Percentiles rank a stretch among this genome's conserved stretches.
Evolutionary conservation across 2,113 vertebrate species (phyloP).

Genomic region (Fukomys damarensis): DNA sequence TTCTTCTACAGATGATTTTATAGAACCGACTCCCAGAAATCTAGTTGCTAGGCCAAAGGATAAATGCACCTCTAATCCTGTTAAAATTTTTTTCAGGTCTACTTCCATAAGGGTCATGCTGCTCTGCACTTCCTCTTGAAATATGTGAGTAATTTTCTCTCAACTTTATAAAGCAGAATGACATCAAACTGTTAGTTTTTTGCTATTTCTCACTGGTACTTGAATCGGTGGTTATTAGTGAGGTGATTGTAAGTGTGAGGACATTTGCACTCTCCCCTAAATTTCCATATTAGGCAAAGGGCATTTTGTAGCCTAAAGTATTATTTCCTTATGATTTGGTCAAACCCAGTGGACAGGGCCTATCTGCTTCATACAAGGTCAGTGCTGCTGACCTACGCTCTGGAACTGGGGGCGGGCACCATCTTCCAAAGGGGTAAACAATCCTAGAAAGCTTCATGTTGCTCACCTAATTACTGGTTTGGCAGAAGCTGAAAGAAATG

Average conservation of each 20-base stretch:
- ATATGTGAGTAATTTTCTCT: background rate
- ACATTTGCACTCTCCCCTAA: background rate
- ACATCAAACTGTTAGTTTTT: background rate
- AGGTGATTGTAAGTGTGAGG: background rate
- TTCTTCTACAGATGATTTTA: slow-evolving; percentile 31
- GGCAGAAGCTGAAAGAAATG: background rate
- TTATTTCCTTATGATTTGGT: background rate
- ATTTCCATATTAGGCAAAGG: background rate
- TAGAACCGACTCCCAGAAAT: slow-evolving; percentile 33
- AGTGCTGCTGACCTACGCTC: background rate
- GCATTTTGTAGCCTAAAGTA: background rate
- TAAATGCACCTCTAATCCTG: slow-evolving; percentile 28
- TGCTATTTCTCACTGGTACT: background rate
- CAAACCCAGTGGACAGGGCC: background rate
- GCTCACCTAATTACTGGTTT: background rate
- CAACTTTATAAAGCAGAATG: background rate
- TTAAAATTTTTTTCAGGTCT: slow-evolving; percentile 33
- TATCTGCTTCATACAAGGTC: background rate
- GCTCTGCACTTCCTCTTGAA: background rate
- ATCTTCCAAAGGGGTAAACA: background rate
- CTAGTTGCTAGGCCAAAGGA: slow-evolving; percentile 37
- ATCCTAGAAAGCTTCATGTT: background rate
- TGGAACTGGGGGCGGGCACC: background rate
- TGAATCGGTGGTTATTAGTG: background rate
- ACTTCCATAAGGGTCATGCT: background rate